These are phyloP conservation scores for Melieria picta DNA, from an alignment of 2,888 invertebrate genomes.

Conservation along the genomic window DNA sequence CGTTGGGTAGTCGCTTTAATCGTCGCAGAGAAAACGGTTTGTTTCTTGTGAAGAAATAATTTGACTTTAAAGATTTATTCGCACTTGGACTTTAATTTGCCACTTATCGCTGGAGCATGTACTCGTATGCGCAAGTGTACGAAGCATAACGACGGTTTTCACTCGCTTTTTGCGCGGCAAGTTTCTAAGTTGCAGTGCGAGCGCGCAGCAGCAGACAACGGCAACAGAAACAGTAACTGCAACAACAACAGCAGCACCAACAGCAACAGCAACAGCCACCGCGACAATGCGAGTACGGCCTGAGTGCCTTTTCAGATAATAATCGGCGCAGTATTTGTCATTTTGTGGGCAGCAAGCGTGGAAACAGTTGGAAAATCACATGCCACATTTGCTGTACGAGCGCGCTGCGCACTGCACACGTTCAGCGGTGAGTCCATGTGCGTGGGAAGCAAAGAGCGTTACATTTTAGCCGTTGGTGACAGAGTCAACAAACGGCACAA, in stretches of 20 bases:
- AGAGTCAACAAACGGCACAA: conserved; percentile 53
- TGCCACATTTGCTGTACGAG: conserved; percentile 55
- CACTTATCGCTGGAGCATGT: conserved; percentile 47
- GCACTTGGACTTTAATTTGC: conserved; percentile 63
- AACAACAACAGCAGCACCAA: too few relatives aligned
- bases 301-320: conserved; percentile 36
- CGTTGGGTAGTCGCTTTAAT: conserved; percentile 5
- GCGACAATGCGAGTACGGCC: conserved; percentile 18
- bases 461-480: conserved; percentile 56
- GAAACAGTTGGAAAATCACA: conserved; percentile 66
- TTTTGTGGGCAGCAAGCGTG: conserved; percentile 66
- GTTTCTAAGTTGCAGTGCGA: conserved; percentile 33
- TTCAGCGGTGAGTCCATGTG: conserved; percentile 36
- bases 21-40: conserved; percentile 40
- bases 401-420: conserved; percentile 50
- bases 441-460: conserved; percentile 52
- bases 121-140: conserved; percentile 33
- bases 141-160: conserved; percentile 42
- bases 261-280: not conserved
- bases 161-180: conserved; percentile 17
- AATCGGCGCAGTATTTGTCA: conserved; percentile 40
- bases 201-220: not conserved
- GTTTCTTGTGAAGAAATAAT: conserved; percentile 59
- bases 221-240: too few relatives aligned
- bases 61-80: conserved; percentile 49